Percentiles rank a stretch among this genome's conserved stretches.
Conservation (phyloP, 1,140 invertebrate species). For the Eupristina koningsbergeri region DNA sequence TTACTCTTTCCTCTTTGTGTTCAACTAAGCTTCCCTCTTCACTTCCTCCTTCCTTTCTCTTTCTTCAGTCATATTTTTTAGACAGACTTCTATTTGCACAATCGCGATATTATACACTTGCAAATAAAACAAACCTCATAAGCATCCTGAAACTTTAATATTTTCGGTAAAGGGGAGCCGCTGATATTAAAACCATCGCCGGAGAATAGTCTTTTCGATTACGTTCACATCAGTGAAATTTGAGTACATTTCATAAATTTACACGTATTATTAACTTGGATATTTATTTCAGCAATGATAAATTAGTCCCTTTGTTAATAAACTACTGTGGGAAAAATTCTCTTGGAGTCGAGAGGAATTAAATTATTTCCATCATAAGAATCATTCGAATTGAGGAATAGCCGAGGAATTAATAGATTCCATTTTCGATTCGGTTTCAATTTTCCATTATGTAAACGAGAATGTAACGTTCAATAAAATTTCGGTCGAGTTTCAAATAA, state of each 20-base stretch:
- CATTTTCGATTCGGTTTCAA: no score
- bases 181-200: slow-evolving; percentile 10
- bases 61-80: slow-evolving; percentile 53
- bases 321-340: no score
- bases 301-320: no score
- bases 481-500: no score
- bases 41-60: slow-evolving; percentile 52
- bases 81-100: slow-evolving; percentile 19
- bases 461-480: no score
- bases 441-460: no score
- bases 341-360: no score
- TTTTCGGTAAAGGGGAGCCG: neutral
- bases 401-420: no score
- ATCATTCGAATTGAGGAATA: no score
- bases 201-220: slow-evolving; percentile 44
- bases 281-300: no score
- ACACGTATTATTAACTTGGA: neutral
- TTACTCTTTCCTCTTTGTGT: slow-evolving; percentile 40
- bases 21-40: slow-evolving; percentile 33
- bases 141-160: slow-evolving; percentile 41
- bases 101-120: slow-evolving; percentile 40
- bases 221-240: slow-evolving; percentile 16
- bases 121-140: slow-evolving; percentile 2
- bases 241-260: slow-evolving; percentile 20
- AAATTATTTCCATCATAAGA: no score